Percentiles rank a stretch among this genome's conserved stretches.
phyloP scores from a whole-genome alignment of 2,888 invertebrate species.

The Apamea anceps region DNA sequence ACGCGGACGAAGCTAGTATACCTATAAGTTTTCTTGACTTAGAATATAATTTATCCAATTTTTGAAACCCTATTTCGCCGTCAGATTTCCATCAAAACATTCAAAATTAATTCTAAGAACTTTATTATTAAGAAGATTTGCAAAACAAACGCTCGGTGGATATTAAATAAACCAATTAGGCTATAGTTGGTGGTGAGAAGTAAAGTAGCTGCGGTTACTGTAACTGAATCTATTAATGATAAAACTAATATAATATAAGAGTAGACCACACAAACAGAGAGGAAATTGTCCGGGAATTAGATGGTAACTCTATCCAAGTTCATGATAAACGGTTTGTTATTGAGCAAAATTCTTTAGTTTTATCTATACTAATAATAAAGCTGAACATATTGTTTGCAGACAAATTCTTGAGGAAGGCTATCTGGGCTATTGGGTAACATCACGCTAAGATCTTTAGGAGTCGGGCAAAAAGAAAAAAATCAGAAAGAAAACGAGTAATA shows the following conservation, averaged over 20 bases:
- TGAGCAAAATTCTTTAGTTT: slow-evolving; percentile 17
- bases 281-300: slow-evolving; percentile 54
- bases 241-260: slow-evolving; percentile 33
- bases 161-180: slow-evolving; percentile 36
- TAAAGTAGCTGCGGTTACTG: slow-evolving; percentile 13
- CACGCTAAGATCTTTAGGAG: background rate
- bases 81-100: slow-evolving; percentile 21
- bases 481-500: background rate
- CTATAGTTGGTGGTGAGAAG: slow-evolving; percentile 7
- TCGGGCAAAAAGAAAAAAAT: background rate
- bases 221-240: slow-evolving; percentile 23
- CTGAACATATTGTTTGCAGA: background rate
- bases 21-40: too few relatives aligned
- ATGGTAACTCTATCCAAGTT: slow-evolving; percentile 47
- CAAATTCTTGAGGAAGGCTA: background rate
- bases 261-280: slow-evolving; percentile 23
- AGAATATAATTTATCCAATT: background rate
- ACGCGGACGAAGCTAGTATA: background rate
- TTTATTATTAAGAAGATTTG: slow-evolving; percentile 44
- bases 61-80: slow-evolving; percentile 1
- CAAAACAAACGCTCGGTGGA: slow-evolving; percentile 17
- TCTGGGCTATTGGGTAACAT: background rate
- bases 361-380: background rate
- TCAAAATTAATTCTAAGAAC: slow-evolving; percentile 29
- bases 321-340: slow-evolving; percentile 30